Percentiles rank a stretch among this genome's conserved stretches.
Evolutionary conservation across 2,113 vertebrate species (phyloP).

Genomic region (Lagopus leucura): DNA sequence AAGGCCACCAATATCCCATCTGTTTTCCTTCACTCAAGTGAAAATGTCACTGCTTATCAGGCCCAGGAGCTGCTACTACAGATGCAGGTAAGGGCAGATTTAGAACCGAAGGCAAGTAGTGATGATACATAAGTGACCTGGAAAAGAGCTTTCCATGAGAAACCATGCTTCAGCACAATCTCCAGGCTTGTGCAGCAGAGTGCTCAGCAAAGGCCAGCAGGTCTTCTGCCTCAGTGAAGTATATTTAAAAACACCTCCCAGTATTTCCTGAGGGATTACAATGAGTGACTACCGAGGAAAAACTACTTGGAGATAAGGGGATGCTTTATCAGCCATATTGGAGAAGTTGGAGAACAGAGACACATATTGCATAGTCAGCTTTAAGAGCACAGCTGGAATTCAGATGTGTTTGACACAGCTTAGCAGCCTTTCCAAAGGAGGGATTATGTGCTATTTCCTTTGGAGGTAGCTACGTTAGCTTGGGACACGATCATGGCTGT

Average conservation of each 20-base stretch:
- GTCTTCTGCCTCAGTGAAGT: neutral
- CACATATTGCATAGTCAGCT: constrained; percentile 44
- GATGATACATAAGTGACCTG: neutral
- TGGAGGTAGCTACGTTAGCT: constrained; percentile 42
- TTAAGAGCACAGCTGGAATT: constrained; percentile 51
- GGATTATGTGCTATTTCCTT: constrained; percentile 53
- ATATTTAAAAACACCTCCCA: neutral
- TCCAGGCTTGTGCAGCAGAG: neutral
- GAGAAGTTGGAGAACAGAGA: neutral
- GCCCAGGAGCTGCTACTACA: neutral
- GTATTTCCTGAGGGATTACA: constrained; percentile 11
- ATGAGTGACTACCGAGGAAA: neutral
- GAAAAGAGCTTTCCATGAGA: neutral
- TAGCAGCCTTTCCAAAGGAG: constrained; percentile 21
- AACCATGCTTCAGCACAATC: neutral
- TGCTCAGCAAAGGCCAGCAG: neutral
- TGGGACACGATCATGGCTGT: neutral
- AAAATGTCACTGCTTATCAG: neutral
- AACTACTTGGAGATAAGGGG: neutral
- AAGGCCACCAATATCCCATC: neutral
- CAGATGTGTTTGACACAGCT: constrained; percentile 44
- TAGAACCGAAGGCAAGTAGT: neutral
- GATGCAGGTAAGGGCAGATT: neutral
- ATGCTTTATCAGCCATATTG: neutral
- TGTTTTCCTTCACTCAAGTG: neutral